Evolutionary conservation across 2,888 invertebrate genomes (phyloP), one percentile per base, ranked within the genome.

Genomic region (Apomyelois bistriatella): DNA sequence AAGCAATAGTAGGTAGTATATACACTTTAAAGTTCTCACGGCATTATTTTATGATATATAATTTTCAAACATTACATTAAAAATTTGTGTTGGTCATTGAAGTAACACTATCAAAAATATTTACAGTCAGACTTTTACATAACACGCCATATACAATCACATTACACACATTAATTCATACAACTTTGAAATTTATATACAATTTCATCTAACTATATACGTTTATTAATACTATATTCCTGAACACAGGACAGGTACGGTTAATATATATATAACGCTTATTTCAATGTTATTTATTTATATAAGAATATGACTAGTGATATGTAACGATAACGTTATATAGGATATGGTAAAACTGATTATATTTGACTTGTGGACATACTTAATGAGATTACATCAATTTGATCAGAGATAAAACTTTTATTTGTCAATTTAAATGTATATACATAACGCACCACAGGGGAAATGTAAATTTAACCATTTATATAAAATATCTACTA

Each of bases 221-320:
- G 60, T 67, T 61, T 65, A 67, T 72, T 74, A 77, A 79, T 76
- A 75, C 75, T 78, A 78, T 68, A 58, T 75, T 88, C 87, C 86
- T 85, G 85, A 87, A 88, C 82, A 82, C 89, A 88, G 85, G 86
- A 82, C 89, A 89, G 89, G 89, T 89, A 89, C 88, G 68, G 79
- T 80, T 78, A 82, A 76, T 76, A 77, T 76, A 71, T 76, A 70
- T 71, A 70, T 75, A 68, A 72, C 70, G 54, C 58, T 60, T 58
- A 74, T 72, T 69, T 76, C 67, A 68, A 70, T 70, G 75, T 78
- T 74, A 72, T 74, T 75, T 30, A 30, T 41, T 48, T 75, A 70
- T 70, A 73, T 72, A 65, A 62, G 62, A 78, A 78, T 82, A 83
- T 89, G 89, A 89, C 89, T 89, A 89, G 89, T 88, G 87, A 89